Conservation (phyloP, 2,888 invertebrate species). For the Epirrhoe alternata region DNA sequence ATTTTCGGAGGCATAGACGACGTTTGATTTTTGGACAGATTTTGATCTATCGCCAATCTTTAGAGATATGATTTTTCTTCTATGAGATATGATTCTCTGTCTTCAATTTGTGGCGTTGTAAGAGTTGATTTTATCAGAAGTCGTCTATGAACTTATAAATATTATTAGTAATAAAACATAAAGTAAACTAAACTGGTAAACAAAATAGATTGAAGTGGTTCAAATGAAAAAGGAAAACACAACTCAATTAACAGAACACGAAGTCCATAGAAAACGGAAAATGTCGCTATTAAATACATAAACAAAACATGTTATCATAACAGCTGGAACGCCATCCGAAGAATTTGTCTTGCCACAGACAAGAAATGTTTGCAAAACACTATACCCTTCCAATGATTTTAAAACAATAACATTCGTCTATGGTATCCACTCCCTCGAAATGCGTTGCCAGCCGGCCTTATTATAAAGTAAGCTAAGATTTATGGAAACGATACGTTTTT, state of each 20-base stretch:
- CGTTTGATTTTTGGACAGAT: conserved; percentile 39
- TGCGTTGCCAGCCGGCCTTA: conserved; percentile 63
- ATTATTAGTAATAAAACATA: conserved; percentile 32
- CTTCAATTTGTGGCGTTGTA: too few species aligned
- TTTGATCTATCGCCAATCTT: background rate
- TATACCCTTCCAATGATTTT: conserved; percentile 71
- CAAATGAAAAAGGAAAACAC: conserved; percentile 52
- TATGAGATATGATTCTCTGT: background rate
- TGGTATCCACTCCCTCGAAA: conserved; percentile 62
- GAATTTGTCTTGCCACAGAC: conserved; percentile 70
- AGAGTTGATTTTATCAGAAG: conserved; percentile 36
- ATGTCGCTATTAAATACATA: conserved; percentile 76
- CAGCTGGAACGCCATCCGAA: conserved; percentile 78
- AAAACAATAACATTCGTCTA: conserved; percentile 70
- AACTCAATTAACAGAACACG: conserved; percentile 66
- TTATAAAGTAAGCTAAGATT: conserved; percentile 66
- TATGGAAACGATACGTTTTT: conserved; percentile 84
- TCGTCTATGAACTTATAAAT: conserved; percentile 50
- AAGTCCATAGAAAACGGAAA: conserved; percentile 73
- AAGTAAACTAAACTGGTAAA: conserved; percentile 28
- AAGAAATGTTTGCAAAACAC: conserved; percentile 82
- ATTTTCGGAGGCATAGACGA: conserved; percentile 45
- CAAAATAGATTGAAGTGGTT: conserved; percentile 16
- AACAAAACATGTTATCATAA: conserved; percentile 84
- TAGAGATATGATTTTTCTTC: background rate